Evolutionary conservation across 2,113 vertebrate species (phyloP), one percentile per base, ranked within the genome.

Genomic region (Dasypus novemcinctus): DNA sequence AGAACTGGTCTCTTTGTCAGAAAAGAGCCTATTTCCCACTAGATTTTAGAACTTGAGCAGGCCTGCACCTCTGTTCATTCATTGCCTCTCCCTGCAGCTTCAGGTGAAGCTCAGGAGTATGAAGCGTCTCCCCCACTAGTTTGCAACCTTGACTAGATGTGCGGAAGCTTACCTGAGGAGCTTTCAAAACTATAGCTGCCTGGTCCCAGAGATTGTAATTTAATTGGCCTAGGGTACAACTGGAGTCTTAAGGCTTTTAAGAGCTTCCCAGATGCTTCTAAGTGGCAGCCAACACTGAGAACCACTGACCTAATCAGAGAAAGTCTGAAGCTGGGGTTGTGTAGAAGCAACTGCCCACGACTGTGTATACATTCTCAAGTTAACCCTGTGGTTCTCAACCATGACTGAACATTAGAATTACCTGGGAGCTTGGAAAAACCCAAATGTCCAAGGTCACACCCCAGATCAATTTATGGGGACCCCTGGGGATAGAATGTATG

Each of bases 1-100:
- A 57, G 74, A 74, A 68, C 49, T 93, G 89, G 57, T 57, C 21
- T 83, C 71, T 64, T 76, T 74, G 64, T 64, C n/a, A 80, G 33
- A n/a, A 74, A 52, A 49, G 46, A 59, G 71, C 36, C 84, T 46
- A 27, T 78, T 84, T 92, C 72, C 79, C 33, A n/a, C 7, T 41
- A 61, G 82, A 69, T 33, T 11, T 72, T 15, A 25, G 59, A 91
- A 57, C 49, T 52, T 20, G 27, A 78, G 54, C 41, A 71, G 25
- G 23, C 33, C 74, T 41, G 74, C 0, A 18, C 43, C 68, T 69
- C 66, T 88, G 38, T 41, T 54, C 12, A 21, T 27, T 29, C 18
- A 41, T 1, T 7, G 46, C 33, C 61, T n/a, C 54, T 41, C 7
- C 76, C 43, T 52, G 6, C 49, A 9, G 38, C 43, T 38, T 68